Evolutionary conservation across 1,140 invertebrate species (phyloP), one percentile per base, ranked within the genome.

Genomic region (Bombus confusus): DNA sequence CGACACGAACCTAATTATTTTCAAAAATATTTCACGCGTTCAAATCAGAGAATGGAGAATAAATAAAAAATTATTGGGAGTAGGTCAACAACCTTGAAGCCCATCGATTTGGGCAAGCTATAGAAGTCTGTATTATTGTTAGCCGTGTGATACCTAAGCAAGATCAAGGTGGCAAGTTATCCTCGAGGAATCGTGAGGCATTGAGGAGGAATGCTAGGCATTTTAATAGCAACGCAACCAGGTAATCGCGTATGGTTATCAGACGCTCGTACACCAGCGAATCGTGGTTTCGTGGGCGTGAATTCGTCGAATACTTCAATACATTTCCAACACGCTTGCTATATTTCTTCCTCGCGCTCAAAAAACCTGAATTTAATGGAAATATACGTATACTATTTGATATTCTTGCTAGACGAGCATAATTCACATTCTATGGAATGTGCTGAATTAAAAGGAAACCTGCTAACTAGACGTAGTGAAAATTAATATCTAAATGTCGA

Each of bases 151-250:
- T 83, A 66, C 31, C 43, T 64, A 43, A 41, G 76, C 83, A 85
- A 80, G 83, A 85, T 85, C 83, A 86, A 86, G 72, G 80, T 76
- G 80, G 52, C 28, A n/a, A 28, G 57, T 71, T 83, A 83, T 82
- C 64, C 59, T 68, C 72, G 47, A 75, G 47, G 37, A 75, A 37
- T 83, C 62, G 47, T 85, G 83, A 85, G 78, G 28, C 83, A 80
- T 85, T 47, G 69, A 1, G 28, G 34, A 68, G 37, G 83, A 85
- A 85, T 85, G 59, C 43, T 10, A 34, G 52, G 83, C 80, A 80
- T 85, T 85, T 85, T 85, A 81, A 85, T 75, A 85, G 78, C 57
- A 41, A 64, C 69, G 69, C 71, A 59, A 52, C 68, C 77, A 80
- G 69, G 78, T 85, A 85, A 85, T 80, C 66, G 76, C 3, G 47